These are phyloP conservation scores for Brachionichthys hirsutus DNA, from an alignment of 2,113 vertebrate species.

Conservation along the genomic window DNA sequence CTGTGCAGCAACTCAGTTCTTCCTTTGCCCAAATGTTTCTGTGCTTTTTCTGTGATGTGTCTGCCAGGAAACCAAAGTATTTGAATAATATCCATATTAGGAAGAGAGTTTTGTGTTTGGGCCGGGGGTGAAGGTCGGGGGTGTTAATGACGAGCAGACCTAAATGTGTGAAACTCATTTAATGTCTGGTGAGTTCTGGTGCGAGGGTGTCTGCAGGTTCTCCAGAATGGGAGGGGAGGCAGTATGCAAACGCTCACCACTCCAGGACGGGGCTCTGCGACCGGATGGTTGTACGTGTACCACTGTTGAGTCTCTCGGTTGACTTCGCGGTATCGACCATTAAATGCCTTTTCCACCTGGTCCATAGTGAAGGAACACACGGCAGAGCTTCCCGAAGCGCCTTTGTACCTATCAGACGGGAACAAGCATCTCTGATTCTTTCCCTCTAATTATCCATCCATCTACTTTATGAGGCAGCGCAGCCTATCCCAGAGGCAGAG, in stretches of 20 bases:
- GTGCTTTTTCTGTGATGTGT: slow-evolving; percentile 22
- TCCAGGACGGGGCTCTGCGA: slow-evolving; percentile 89
- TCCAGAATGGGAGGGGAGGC: slow-evolving; percentile 62
- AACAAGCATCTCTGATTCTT: neutral
- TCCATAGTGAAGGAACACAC: slow-evolving; percentile 91
- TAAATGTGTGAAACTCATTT: neutral
- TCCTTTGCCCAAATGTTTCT: slow-evolving; percentile 8
- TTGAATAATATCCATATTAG: slow-evolving; percentile 15
- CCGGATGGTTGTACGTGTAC: slow-evolving; percentile 86
- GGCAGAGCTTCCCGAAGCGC: slow-evolving; percentile 86
- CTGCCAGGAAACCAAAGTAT: slow-evolving; percentile 45
- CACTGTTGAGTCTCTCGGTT: slow-evolving; percentile 95
- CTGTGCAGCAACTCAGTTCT: neutral
- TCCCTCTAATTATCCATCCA: neutral
- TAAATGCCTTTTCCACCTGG: slow-evolving; percentile 86
- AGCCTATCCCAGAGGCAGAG: no score
- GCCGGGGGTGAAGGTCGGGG: slow-evolving; percentile 11
- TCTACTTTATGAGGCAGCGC: no score
- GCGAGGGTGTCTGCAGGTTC: slow-evolving; percentile 1
- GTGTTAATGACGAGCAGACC: slow-evolving; percentile 16
- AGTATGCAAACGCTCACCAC: slow-evolving; percentile 74
- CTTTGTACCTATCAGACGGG: slow-evolving; percentile 81
- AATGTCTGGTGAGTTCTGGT: neutral
- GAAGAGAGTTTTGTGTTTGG: slow-evolving; percentile 1
- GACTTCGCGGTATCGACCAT: slow-evolving; percentile 89